phyloP scores from a whole-genome alignment of 2,888 invertebrate genomes.

The Synanthedon tipuliformis region DNA sequence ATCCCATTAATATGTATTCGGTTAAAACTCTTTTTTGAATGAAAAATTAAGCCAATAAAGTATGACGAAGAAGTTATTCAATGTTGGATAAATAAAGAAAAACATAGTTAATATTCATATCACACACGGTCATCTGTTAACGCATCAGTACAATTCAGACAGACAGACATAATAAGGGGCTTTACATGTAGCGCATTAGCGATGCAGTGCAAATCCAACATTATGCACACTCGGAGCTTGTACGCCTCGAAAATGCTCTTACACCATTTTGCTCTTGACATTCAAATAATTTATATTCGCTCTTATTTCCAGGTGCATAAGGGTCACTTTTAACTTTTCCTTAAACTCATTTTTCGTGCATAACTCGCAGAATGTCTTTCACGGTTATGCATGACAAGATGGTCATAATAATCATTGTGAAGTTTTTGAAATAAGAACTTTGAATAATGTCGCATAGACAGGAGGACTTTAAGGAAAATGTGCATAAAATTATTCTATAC shows the following conservation, averaged over 20 bases:
- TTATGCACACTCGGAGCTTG: background rate
- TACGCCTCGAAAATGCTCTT: background rate
- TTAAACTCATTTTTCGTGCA: background rate
- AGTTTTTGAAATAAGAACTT: constrained; percentile 1
- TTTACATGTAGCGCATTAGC: background rate
- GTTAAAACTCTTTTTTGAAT: too few relatives aligned
- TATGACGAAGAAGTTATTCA: too few relatives aligned
- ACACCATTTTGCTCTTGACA: background rate
- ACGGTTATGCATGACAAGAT: constrained; percentile 18
- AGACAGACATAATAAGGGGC: background rate
- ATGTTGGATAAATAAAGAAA: too few relatives aligned
- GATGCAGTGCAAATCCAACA: background rate
- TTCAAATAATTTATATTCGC: background rate
- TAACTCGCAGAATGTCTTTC: constrained; percentile 5
- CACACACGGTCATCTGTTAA: background rate
- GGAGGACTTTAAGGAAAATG: too few relatives aligned
- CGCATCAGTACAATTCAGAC: background rate
- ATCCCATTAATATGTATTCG: too few relatives aligned
- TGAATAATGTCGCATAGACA: too few relatives aligned
- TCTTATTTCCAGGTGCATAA: background rate
- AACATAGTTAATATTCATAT: background rate
- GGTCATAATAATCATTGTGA: constrained; percentile 16
- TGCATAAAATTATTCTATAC: too few relatives aligned
- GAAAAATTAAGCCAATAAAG: too few relatives aligned
- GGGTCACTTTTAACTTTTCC: background rate